phyloP scores from a whole-genome alignment of 2,797 vertebrate genomes.

The Lacerta agilis region DNA sequence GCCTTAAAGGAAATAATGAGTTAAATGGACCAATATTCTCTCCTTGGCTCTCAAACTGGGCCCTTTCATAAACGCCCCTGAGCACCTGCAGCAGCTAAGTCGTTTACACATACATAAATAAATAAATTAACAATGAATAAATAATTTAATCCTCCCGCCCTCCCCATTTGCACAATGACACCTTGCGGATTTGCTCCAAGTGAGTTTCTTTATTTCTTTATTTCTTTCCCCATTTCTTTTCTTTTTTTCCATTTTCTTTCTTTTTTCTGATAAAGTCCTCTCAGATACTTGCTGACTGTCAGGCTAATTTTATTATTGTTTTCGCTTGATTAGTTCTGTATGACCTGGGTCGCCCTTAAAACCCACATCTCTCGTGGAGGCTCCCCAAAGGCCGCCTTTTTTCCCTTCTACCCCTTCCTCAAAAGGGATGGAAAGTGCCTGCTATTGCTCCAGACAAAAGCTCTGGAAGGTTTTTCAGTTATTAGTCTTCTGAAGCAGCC shows the following conservation, averaged over 20 bases:
- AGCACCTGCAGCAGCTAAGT: constrained; percentile 84
- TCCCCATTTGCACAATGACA: constrained; percentile 74
- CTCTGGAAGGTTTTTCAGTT: constrained; percentile 73
- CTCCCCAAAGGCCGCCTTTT: constrained; percentile 70
- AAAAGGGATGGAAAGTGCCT: constrained; percentile 79
- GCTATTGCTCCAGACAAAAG: constrained; percentile 87
- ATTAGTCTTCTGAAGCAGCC: constrained; percentile 72
- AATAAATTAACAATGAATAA: constrained; percentile 89
- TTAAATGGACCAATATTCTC: constrained; percentile 84
- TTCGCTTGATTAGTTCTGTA: constrained; percentile 87
- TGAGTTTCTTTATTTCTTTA: constrained; percentile 81
- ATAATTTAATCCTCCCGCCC: constrained; percentile 81
- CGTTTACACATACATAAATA: constrained; percentile 87
- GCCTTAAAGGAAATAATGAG: constrained; percentile 84
- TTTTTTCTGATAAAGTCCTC: constrained; percentile 84
- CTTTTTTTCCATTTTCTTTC: constrained; percentile 76
- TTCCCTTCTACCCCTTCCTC: constrained; percentile 31
- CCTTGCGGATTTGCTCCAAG: constrained; percentile 80
- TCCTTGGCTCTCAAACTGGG: constrained; percentile 75
- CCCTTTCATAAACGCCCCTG: constrained; percentile 77
- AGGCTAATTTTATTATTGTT: constrained; percentile 87
- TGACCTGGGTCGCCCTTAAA: constrained; percentile 89
- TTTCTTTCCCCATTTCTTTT: constrained; percentile 79
- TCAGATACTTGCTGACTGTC: constrained; percentile 83
- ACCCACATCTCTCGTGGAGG: constrained; percentile 85